Evolutionary conservation across 2,797 vertebrate species (phyloP), one percentile per base, ranked within the genome.

Genomic region (Pogonophryne albipinna): DNA sequence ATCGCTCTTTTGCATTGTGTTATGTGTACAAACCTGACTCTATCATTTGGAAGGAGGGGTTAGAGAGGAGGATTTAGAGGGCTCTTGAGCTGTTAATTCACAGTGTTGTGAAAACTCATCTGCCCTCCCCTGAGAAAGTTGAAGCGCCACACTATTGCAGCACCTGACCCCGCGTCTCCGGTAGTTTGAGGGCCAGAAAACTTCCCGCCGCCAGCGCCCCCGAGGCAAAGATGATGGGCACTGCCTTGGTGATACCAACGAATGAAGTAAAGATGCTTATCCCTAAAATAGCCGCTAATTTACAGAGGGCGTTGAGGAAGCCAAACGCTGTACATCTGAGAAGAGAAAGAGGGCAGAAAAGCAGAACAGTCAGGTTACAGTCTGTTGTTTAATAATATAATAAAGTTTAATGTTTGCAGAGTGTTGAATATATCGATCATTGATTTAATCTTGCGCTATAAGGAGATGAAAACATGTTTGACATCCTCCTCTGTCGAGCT

Each of bases 231-330:
- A 99, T 92, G 92, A 99, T 99, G 89, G 98, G 98, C 76, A 98
- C 97, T 0, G 98, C 97, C 93, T 99, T 98, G 87, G 97, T 97
- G 92, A 99, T 96, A 3, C 97, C 98, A n/a, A 99, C 98, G 10
- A 99, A 99, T 9, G 98, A 99, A 0, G 97, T 97, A 92, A 99
- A 99, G 95, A 98, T 98, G 94, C 97, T 98, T 89, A 99, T 99
- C 56, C 98, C 98, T 91, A 99, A 89, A 63, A 99, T 97, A 0
- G 98, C 98, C 0, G 98, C 98, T 86, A 99, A 81, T 86, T 99
- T 99, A 82, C 98, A 98, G 59, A 99, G 95, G 0, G 98, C 98
- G 0, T 99, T 99, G 82, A 99, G 96, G 93, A 99, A 99, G 2
- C 98, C 98, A 0, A 99, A 99, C 0, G 98, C 98, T 0, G 98